Base-by-base conservation (phyloP, 2,113 vertebrate species). In the Tapirus terrestris region DNA sequence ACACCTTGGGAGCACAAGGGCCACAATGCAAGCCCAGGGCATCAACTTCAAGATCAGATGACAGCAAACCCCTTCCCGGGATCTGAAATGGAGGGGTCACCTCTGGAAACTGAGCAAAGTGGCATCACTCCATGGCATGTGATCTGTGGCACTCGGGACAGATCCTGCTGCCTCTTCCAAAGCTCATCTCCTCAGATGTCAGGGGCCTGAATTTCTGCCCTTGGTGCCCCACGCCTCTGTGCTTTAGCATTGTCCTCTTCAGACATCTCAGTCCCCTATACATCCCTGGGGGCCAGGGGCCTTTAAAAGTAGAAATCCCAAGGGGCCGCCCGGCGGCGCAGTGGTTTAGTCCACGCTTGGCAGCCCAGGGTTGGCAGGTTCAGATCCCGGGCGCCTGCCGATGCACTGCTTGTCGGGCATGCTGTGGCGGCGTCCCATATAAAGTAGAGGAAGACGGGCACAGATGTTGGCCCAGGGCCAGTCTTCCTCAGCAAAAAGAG, bases 141-240 rank as follows among this genome's bases (percentile, higher is more conserved):
- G 36, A 12, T 27, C 92, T 16, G 2, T 63, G 73, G 43, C 16
- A 51, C 61, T 21, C 16, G 25, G 60, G 65, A 27, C 11, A 79
- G 73, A 77, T 33, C 23, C n/a, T 65, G 4, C 2, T 68, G 80
- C n/a, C 75, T 89, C 86, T 65, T 84, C 45, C 45, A 65, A 53
- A 39, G 51, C 39, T 39, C 10, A 0, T 58, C 48, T 39, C 36
- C 95, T 90, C 29, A 56, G 84, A 83, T 5, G 4, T 21, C 10
- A 8, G 23, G 51, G 25, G 33, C 31, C 36, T 11, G 68, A 6
- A 51, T 89, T 21, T 45, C 75, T 36, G 17, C 20, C 45, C 1
- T 0, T 0, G 25, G 2, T 12, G 7, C 29, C 16, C 68, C 53
- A 25, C 9, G 27, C 68, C 75, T 83, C 48, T 48, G 31, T 1